Evolutionary conservation across 2,113 vertebrate genomes (phyloP), one percentile per base, ranked within the genome.

Genomic region (Heteronetta atricapilla): DNA sequence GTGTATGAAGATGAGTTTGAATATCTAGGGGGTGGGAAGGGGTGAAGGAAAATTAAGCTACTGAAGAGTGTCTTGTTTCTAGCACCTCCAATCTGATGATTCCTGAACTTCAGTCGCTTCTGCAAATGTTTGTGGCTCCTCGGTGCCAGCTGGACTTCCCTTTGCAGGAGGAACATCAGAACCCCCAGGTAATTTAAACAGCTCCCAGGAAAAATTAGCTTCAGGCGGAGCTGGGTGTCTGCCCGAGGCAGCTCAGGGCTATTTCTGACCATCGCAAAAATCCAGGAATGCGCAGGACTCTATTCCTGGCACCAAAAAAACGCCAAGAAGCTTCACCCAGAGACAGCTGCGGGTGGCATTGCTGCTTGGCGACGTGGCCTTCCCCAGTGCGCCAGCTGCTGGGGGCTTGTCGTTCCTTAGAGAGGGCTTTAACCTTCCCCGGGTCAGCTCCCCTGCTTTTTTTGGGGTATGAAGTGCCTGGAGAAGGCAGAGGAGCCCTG

Each of bases 261-360:
- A 96, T 96, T 96, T 96, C 89, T 95, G 85, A 90, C 50, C 86
- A 87, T 85, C 60, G 91, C 66, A 89, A 94, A 96, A 94, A 95
- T 93, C 89, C 91, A 93, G 86, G 98, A 98, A 98, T 98, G 97
- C 88, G 34, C 84, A 93, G 84, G 79, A 86, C 86, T 93, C 98
- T 98, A 98, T 98, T 98, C 97, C 83, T 91, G 94, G 98, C 83
- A 77, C 63, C 46, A 91, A 94, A 96, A 96, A 98, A 97, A 98
- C 97, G 97, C 95, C 88, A 95, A 95, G 96, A 96, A 55, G 85
- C 97, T 88, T 96, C 93, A 74, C 74, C 33, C 87, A 38, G 73
- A 90, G 97, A 98, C 98, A 99, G 98, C 98, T 99, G 98, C 82
- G 59, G 58, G 87, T 88, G 85, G 77, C 87, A 93, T 73, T 88